A percentile compares a stretch with the other conserved stretches of the same genome.
These are phyloP conservation scores for Polydrusus cervinus DNA, from an alignment of 2,888 invertebrate species.

Conservation along the genomic window DNA sequence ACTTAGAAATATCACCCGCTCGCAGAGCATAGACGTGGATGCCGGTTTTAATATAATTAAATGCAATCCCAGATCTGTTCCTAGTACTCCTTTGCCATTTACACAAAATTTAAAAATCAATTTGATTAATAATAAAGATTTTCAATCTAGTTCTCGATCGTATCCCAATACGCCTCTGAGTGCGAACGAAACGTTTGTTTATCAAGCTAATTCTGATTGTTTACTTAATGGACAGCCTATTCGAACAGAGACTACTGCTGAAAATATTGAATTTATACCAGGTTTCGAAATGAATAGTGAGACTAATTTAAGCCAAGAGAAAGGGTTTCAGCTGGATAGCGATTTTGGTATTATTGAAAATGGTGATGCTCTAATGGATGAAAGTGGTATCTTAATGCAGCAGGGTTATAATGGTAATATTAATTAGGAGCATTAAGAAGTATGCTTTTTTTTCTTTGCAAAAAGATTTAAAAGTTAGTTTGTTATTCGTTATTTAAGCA, in stretches of 20 bases:
- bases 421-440: slow-evolving; percentile 47
- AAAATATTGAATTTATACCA: slow-evolving; percentile 55
- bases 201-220: slow-evolving; percentile 68
- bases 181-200: slow-evolving; percentile 67
- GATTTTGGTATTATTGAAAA: slow-evolving; percentile 60
- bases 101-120: slow-evolving; percentile 71
- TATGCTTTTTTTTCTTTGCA: too few species aligned
- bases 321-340: slow-evolving; percentile 56
- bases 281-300: slow-evolving; percentile 51
- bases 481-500: too few species aligned
- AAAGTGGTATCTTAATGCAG: slow-evolving; percentile 61
- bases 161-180: slow-evolving; percentile 84
- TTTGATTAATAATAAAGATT: slow-evolving; percentile 65
- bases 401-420: slow-evolving; percentile 62
- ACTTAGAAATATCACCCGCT: slow-evolving; percentile 52
- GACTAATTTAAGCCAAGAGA: slow-evolving; percentile 52
- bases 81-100: slow-evolving; percentile 75
- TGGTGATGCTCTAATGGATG: slow-evolving; percentile 60
- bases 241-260: slow-evolving; percentile 55
- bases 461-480: too few species aligned
- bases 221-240: slow-evolving; percentile 70
- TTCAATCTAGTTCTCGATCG: slow-evolving; percentile 76
- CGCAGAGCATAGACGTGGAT: slow-evolving; percentile 64
- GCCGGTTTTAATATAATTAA: slow-evolving; percentile 55
- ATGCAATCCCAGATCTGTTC: slow-evolving; percentile 76